phyloP scores from a whole-genome alignment of 2,797 vertebrate genomes.

The Syncerus caffer region DNA sequence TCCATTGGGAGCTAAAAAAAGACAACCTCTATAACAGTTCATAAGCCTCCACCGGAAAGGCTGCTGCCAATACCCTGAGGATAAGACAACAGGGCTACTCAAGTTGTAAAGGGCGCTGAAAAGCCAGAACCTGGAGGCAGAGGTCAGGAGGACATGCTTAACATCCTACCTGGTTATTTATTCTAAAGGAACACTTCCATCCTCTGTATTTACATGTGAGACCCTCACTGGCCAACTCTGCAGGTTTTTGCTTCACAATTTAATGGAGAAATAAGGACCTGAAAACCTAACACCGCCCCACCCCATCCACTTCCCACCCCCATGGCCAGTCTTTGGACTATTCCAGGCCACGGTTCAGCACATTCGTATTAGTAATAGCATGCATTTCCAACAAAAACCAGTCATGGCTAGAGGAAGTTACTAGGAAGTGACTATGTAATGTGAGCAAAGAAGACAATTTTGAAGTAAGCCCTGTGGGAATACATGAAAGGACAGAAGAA shows the following conservation, averaged over 20 bases:
- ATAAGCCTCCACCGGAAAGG: background rate
- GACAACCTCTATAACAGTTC: background rate
- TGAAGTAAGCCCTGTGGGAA: background rate
- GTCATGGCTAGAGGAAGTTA: background rate
- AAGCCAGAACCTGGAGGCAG: background rate
- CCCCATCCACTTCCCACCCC: background rate
- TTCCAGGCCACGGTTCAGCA: background rate
- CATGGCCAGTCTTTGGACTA: background rate
- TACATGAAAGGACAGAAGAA: background rate
- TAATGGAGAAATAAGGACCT: background rate
- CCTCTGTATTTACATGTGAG: background rate
- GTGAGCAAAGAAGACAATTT: background rate
- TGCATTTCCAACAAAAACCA: background rate
- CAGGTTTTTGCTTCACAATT: background rate
- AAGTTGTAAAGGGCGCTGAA: background rate
- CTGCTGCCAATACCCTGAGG: background rate
- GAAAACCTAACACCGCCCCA: fast-evolving
- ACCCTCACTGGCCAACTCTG: background rate
- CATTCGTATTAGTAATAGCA: background rate
- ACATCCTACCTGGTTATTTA: background rate
- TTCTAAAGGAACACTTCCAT: background rate
- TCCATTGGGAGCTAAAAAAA: background rate
- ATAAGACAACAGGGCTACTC: background rate
- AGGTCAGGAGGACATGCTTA: background rate
- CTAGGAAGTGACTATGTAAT: background rate